Conservation (phyloP, 1,140 invertebrate genomes). For the Leguminivora glycinivorella region DNA sequence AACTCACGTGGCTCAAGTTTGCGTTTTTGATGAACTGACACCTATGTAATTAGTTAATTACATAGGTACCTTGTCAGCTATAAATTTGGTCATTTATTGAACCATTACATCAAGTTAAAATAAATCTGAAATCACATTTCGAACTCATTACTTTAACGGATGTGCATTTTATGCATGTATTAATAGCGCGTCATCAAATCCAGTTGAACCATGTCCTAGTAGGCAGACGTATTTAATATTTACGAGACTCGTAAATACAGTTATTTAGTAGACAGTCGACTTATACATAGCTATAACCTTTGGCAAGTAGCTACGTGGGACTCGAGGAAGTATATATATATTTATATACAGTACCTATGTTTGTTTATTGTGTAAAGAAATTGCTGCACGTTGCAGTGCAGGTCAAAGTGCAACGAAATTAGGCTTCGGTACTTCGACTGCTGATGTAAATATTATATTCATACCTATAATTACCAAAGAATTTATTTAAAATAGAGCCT, state of each 20-base stretch:
- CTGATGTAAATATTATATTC: too few species aligned
- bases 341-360: background rate
- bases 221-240: background rate
- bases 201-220: background rate
- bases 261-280: constrained; percentile 8
- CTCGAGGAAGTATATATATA: background rate
- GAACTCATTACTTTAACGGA: background rate
- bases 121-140: background rate
- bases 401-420: background rate
- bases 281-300: background rate
- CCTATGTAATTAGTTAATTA: background rate
- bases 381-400: background rate
- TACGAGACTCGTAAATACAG: background rate
- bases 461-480: too few species aligned
- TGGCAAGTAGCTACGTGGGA: constrained; percentile 1
- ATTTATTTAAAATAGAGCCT: too few species aligned
- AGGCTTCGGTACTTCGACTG: background rate
- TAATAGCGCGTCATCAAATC: constrained; percentile 5
- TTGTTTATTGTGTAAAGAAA: constrained; percentile 7
- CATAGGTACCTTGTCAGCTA: background rate
- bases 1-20: too few species aligned
- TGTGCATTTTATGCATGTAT: background rate
- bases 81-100: background rate
- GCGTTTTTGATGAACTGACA: background rate
- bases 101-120: background rate